phyloP scores from a whole-genome alignment of 2,888 invertebrate species.

The Omphaloscelis lunosa region DNA sequence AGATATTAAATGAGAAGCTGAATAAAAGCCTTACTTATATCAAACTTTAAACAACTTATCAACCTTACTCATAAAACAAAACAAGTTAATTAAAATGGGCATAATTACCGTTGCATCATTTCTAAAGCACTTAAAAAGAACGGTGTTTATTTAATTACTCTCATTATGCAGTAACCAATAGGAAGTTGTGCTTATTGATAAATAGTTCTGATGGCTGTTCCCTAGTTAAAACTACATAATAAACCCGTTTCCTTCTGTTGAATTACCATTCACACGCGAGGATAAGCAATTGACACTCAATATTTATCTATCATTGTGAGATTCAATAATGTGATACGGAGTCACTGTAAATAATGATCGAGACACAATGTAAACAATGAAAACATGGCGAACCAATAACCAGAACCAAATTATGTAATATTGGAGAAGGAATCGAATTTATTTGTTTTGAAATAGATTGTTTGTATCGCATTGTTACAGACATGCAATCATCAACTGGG shows the following conservation, averaged over 20 bases:
- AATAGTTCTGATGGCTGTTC: slow-evolving; percentile 17
- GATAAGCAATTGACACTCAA: slow-evolving; percentile 53
- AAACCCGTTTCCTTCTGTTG: slow-evolving; percentile 43
- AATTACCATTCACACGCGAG: slow-evolving; percentile 48
- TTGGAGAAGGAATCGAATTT: slow-evolving; percentile 70
- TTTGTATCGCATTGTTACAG: slow-evolving; percentile 69
- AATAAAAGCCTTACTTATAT: not conserved
- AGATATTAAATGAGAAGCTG: not conserved
- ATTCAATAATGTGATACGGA: slow-evolving; percentile 76
- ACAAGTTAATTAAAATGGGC: slow-evolving; percentile 18
- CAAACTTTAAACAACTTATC: too few species aligned
- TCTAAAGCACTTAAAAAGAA: slow-evolving; percentile 10
- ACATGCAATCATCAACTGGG: slow-evolving; percentile 72
- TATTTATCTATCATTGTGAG: slow-evolving; percentile 50
- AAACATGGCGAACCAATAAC: slow-evolving; percentile 72
- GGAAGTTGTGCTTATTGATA: slow-evolving; percentile 21
- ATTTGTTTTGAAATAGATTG: slow-evolving; percentile 67
- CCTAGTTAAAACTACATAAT: slow-evolving; percentile 13
- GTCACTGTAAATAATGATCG: slow-evolving; percentile 76
- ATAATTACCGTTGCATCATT: slow-evolving; percentile 13
- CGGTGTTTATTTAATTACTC: slow-evolving; percentile 20
- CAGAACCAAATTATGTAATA: slow-evolving; percentile 76
- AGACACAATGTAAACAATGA: slow-evolving; percentile 74
- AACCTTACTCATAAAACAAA: slow-evolving; percentile 35
- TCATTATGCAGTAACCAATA: slow-evolving; percentile 19